These are phyloP conservation scores for Eremobia ochroleuca DNA, from an alignment of 2,888 invertebrate genomes.

Conservation along the genomic window DNA sequence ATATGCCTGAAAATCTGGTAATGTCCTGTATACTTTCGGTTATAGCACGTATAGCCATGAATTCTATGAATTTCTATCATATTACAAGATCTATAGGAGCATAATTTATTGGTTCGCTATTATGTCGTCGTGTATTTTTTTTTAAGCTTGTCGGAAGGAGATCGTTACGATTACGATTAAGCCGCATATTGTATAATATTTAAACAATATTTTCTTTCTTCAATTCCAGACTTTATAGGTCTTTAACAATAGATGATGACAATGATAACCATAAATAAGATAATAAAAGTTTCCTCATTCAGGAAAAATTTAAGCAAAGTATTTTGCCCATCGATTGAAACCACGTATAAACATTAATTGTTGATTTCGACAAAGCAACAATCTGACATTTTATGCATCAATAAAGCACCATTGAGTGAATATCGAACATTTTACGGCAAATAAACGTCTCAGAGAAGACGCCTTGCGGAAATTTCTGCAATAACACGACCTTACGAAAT, in stretches of 20 bases:
- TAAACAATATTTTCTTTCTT: background rate
- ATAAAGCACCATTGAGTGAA: slow-evolving; percentile 46
- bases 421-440: slow-evolving; percentile 48
- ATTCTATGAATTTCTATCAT: background rate
- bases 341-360: slow-evolving; percentile 31
- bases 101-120: background rate
- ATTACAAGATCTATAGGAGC: background rate
- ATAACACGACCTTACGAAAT: slow-evolving; percentile 44
- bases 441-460: slow-evolving; percentile 23
- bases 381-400: slow-evolving; percentile 53
- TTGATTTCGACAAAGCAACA: slow-evolving; percentile 49
- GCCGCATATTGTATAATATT: background rate
- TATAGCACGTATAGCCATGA: background rate
- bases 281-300: background rate
- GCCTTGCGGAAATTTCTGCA: slow-evolving; percentile 37
- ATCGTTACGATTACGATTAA: background rate
- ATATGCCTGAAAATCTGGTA: background rate
- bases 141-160: slow-evolving; percentile 28
- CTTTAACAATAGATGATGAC: background rate
- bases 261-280: too few species aligned
- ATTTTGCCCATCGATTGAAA: slow-evolving; percentile 7
- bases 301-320: background rate
- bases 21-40: background rate
- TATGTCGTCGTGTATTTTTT: too few species aligned
- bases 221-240: background rate